Percentiles rank a stretch among this genome's conserved stretches.
phyloP scores from a whole-genome alignment of 2,888 invertebrate species.

The Ophioninae sp. region DNA sequence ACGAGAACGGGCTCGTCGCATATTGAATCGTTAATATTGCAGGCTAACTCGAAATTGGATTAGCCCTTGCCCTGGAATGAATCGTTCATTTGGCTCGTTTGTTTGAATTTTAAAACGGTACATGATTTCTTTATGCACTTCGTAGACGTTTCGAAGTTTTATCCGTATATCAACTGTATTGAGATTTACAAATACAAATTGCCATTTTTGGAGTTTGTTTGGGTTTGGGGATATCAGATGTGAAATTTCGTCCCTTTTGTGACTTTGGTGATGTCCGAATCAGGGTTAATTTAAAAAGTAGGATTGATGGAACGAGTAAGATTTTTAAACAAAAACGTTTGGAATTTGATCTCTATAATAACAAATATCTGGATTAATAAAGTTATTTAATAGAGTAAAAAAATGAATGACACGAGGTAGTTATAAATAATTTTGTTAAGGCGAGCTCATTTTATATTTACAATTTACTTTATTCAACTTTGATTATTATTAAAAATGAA shows the following conservation, averaged over 20 bases:
- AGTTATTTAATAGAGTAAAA: too few species aligned
- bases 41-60: conserved; percentile 30
- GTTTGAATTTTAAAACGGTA: not conserved
- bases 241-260: conserved; percentile 22
- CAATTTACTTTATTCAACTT: too few species aligned
- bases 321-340: too few species aligned
- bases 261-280: too few species aligned
- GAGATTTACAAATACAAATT: conserved; percentile 24
- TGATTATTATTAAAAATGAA: too few species aligned
- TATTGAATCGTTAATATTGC: conserved; percentile 33
- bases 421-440: too few species aligned
- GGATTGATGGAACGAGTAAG: too few species aligned
- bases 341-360: too few species aligned
- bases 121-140: conserved; percentile 7
- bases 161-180: not conserved
- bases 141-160: conserved; percentile 1
- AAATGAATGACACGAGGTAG: too few species aligned
- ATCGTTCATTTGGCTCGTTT: conserved; percentile 33
- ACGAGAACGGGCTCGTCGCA: not conserved
- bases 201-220: conserved; percentile 15
- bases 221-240: conserved; percentile 2
- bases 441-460: too few species aligned
- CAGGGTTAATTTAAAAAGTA: too few species aligned
- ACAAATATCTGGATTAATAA: too few species aligned
- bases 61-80: conserved; percentile 12